Conservation (phyloP, 1,140 invertebrate species). For the Halyomorpha halys region DNA sequence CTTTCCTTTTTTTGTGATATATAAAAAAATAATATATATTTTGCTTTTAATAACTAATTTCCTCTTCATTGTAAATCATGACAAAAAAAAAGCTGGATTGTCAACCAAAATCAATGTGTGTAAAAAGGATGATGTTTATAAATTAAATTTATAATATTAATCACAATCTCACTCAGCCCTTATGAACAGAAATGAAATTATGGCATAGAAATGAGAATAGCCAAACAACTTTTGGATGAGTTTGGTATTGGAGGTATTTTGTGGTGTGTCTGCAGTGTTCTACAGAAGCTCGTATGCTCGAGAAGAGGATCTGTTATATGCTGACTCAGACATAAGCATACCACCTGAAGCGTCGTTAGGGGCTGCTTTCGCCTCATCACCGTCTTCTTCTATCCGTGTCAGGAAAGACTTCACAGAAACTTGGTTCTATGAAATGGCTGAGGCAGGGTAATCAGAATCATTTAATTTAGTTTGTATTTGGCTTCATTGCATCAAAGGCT, state of each 20-base stretch:
- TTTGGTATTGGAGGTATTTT: constrained; percentile 9
- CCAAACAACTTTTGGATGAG: neutral
- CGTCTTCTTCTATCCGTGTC: constrained; percentile 33
- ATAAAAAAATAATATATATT: too few species aligned
- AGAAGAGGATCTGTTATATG: constrained; percentile 3
- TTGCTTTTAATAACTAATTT: too few species aligned
- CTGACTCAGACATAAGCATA: neutral
- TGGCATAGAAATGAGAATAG: too few species aligned
- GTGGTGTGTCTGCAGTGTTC: constrained; percentile 11
- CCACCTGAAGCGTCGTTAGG: neutral
- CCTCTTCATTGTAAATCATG: too few species aligned
- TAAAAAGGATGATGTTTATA: too few species aligned
- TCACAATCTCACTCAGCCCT: too few species aligned
- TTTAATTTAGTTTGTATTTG: constrained; percentile 12
- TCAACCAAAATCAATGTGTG: too few species aligned
- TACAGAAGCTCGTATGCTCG: neutral
- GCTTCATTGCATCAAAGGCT: constrained; percentile 1
- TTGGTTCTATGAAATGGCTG: constrained; percentile 50
- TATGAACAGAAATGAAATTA: too few species aligned
- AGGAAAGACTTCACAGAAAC: constrained; percentile 53
- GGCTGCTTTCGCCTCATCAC: neutral
- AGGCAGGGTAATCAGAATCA: constrained; percentile 41
- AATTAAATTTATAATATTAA: too few species aligned
- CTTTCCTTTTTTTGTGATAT: too few species aligned
- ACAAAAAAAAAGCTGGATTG: too few species aligned